Base-by-base conservation (phyloP, 2,888 invertebrate species). In the Abrostola tripartita region DNA sequence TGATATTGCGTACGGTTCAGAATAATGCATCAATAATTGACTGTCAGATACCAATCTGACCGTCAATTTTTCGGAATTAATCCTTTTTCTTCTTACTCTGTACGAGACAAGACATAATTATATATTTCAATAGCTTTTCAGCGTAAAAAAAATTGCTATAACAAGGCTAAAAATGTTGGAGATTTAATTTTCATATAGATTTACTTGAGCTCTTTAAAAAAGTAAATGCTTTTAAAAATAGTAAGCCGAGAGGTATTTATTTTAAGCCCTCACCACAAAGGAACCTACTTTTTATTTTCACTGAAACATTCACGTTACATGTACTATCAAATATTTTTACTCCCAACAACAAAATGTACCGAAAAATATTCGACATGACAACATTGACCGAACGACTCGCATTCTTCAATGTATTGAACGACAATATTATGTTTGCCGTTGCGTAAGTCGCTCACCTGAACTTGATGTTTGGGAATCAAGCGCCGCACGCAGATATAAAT, bases 331-430 rank as follows among this genome's bases (percentile, higher is more conserved):
- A 79, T 76, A 80, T 79, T 81, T 79, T 74, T 59, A 73, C 71
- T 63, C 55, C 55, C 37, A 65, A 65, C 67, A 77, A 73, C 70
- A 80, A 79, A 79, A 77, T 80, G 64, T 74, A 76, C 65, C 71
- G 64, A 72, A 67, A 80, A 82, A 82, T 80, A 77, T 83, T 78
- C 70, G 58, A 69, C 70, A 68, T 61, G 71, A 71, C 63, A 74
- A 82, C 84, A 79, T 78, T 85, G 85, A 84, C 78, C 78, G 76
- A 82, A 63, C 75, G 76, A 68, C 61, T 74, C 65, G 63, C 77
- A 82, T 86, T 81, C 78, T 79, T 85, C 78, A 82, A 78, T 75
- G 79, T 82, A 78, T 78, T 72, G 62, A 52, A 36, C 37, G 57
- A 57, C 81, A 77, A 85, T 76, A 61, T 80, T 85, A 81, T 65